A percentile compares a stretch with the other conserved stretches of the same genome.
These are phyloP conservation scores for Ursus arctos DNA, from an alignment of 2,113 vertebrate genomes.

Conservation along the genomic window DNA sequence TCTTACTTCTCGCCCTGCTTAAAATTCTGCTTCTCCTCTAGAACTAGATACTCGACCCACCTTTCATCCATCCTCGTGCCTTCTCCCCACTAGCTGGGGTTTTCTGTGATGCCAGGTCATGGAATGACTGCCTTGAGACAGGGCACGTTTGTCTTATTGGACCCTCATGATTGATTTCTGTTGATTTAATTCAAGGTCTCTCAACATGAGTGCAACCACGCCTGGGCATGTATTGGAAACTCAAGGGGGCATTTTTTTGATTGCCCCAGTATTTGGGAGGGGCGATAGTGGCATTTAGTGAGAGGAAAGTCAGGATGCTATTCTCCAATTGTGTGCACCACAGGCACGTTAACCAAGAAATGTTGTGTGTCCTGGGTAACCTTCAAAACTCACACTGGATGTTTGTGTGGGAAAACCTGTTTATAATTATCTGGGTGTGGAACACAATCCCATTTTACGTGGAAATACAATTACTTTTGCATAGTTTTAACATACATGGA, in stretches of 20 bases:
- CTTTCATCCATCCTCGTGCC: not conserved
- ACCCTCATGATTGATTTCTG: not conserved
- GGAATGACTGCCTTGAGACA: not conserved
- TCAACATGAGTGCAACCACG: not conserved
- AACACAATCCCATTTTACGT: slow-evolving; percentile 23
- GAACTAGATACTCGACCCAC: not conserved
- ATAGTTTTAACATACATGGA: not conserved
- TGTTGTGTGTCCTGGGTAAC: not conserved
- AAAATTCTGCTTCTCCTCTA: not conserved
- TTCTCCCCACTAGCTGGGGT: not conserved
- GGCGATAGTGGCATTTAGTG: not conserved
- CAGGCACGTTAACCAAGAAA: not conserved
- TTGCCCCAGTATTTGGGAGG: not conserved
- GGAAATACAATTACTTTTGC: slow-evolving; percentile 34
- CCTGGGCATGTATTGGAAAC: not conserved
- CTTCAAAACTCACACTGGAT: not conserved
- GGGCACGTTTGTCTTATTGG: not conserved
- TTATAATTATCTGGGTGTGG: not conserved
- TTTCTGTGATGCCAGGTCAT: not conserved
- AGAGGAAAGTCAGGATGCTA: not conserved
- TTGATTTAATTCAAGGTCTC: not conserved
- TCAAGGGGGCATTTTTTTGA: not conserved
- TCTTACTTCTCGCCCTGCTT: not conserved
- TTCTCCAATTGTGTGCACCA: not conserved
- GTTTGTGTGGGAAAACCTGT: not conserved